A percentile compares a stretch with the other conserved stretches of the same genome.
phyloP scores from a whole-genome alignment of 2,888 invertebrate genomes.

The Plusia festucae region DNA sequence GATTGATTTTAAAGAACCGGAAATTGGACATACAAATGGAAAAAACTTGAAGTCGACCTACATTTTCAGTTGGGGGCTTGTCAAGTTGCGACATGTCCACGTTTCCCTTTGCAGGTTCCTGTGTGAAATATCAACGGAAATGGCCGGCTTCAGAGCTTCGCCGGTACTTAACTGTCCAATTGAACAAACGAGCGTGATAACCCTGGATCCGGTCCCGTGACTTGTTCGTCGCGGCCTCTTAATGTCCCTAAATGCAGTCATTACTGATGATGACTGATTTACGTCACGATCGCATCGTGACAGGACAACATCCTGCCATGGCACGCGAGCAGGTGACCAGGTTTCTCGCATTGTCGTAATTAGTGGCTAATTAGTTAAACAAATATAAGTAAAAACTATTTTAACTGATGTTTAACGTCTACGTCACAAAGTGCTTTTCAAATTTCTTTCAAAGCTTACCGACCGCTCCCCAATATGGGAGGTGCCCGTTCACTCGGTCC shows the following conservation, averaged over 20 bases:
- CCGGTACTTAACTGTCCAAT: constrained; percentile 80
- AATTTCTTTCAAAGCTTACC: constrained; percentile 10
- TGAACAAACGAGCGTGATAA: constrained; percentile 85
- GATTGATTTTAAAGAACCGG: not conserved
- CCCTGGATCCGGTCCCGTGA: constrained; percentile 84
- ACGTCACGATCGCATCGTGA: constrained; percentile 38
- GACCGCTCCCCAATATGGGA: constrained; percentile 59
- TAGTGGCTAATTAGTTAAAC: not conserved
- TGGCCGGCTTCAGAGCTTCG: constrained; percentile 75
- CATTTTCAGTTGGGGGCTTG: constrained; percentile 17
- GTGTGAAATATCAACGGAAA: constrained; percentile 81
- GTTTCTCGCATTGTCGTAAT: not conserved
- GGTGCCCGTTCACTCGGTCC: constrained; percentile 71
- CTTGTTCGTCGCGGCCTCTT: constrained; percentile 68
- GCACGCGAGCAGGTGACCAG: not conserved
- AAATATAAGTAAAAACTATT: not conserved
- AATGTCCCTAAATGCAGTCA: constrained; percentile 57
- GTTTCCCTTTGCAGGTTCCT: constrained; percentile 65
- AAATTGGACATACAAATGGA: not conserved
- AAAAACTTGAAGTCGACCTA: constrained; percentile 14
- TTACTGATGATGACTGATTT: constrained; percentile 50
- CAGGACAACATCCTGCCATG: constrained; percentile 3
- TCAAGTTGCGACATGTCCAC: constrained; percentile 46
- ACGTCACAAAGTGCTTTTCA: constrained; percentile 11
- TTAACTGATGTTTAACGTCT: not conserved